phyloP scores from a whole-genome alignment of 2,888 invertebrate species.

The Emmelina monodactyla region DNA sequence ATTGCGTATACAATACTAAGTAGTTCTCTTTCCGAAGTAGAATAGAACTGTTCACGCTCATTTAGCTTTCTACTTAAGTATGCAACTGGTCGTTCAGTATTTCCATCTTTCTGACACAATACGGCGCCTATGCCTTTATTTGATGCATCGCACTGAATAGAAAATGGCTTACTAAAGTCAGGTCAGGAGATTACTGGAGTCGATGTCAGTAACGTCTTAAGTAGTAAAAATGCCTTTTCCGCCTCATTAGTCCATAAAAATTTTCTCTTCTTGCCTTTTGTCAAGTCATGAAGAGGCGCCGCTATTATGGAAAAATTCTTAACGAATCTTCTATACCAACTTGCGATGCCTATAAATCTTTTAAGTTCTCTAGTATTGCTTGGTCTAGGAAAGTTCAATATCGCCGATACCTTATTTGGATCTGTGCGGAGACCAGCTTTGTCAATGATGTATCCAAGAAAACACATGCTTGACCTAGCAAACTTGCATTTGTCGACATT shows the following conservation, averaged over 20 bases:
- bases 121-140: conserved; percentile 12
- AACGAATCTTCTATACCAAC: conserved; percentile 13
- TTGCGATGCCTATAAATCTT: conserved; percentile 11
- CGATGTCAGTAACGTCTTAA: conserved; percentile 6
- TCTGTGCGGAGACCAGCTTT: conserved; percentile 12
- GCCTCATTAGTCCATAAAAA: conserved; percentile 9
- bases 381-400: conserved; percentile 13
- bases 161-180: conserved; percentile 7
- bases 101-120: conserved; percentile 11
- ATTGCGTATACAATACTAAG: conserved; percentile 11
- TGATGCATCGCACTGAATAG: conserved; percentile 11
- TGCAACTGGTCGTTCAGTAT: conserved; percentile 10
- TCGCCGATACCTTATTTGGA: conserved; percentile 12
- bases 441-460: conserved; percentile 12
- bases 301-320: conserved; percentile 12
- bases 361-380: conserved; percentile 10
- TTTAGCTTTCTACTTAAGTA: conserved; percentile 10
- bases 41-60: conserved; percentile 12
- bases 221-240: conserved; percentile 3
- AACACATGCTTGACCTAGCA: conserved; percentile 7
- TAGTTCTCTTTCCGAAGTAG: conserved; percentile 12
- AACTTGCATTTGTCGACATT: conserved; percentile 13
- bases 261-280: not conserved
- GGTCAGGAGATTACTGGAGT: conserved; percentile 10
- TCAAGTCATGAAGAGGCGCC: conserved; percentile 9